Evolutionary conservation across 1,140 invertebrate species (phyloP), one percentile per base, ranked within the genome.

Genomic region (Dreissena polymorpha): DNA sequence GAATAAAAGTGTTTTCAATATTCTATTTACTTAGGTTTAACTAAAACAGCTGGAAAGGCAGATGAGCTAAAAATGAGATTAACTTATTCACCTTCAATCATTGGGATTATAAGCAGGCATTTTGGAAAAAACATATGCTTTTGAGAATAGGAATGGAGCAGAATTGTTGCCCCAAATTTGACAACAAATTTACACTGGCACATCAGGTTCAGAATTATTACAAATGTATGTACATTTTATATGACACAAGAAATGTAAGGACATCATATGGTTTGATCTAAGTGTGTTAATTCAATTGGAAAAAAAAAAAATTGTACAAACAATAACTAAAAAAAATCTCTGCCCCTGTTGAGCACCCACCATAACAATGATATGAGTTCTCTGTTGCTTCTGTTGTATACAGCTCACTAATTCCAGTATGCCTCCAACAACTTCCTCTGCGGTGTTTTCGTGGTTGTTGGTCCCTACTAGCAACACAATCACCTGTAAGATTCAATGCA

Each of bases 381-480:
- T 94, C 57, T 96, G 96, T 88, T 97, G 95, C 91, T 96, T 96
- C 86, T 95, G 94, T 81, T 94, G 94, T 83, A 97, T 95, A 85
- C 94, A 94, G 83, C 95, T 93, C 50, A 97, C 95, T 87, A 97
- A 96, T 92, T 95, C 95, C 86, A 96, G 88, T 81, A 98, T 96
- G 10, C 97, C 97, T 89, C 96, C 96, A 81, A 95, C 94, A 29
- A 98, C 95, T 93, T 98, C 94, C 87, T 96, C 95, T 29, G 96
- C 94, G 65, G 95, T 95, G 92, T 96, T 95, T 71, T 94, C 94
- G 90, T 96, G 94, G 93, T 98, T 98, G 92, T 98, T 97, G 79
- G 97, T 97, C 75, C 97, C 97, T 82, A 97, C 95, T 92, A 96
- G 94, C 12, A 98, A 90, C 53, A 98, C 96, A 87, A 98, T 95